Evolutionary conservation across 2,797 vertebrate genomes (phyloP), one percentile per base, ranked within the genome.

Genomic region (Columba guinea): DNA sequence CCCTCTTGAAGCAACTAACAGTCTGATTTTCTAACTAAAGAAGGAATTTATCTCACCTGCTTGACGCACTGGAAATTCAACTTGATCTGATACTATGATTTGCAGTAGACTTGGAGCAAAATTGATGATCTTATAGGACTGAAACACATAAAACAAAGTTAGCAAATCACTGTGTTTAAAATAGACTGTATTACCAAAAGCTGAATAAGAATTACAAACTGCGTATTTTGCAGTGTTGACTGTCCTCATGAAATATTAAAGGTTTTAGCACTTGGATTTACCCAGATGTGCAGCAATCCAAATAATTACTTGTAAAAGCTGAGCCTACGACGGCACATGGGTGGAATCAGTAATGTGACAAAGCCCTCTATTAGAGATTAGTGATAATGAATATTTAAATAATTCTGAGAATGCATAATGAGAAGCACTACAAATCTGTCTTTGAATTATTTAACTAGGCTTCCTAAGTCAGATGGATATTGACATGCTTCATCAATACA

Each of bases 121-220:
- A 98, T 99, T 99, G 98, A 99, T 99, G 96, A 99, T 99, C 98
- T 99, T 99, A 97, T 99, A 99, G 34, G 99, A 99, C 99, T 99
- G 97, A 90, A 98, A 98, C 79, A 95, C 24, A 97, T 5, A 96
- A 94, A 88, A 93, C 11, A 92, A 22, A 90, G 59, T 93, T 56
- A 94, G 55, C 5, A 94, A 82, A 81, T 70, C 12, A 71, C 13
- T 60, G 11, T 7, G 30, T 19, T 58, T 62, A 65, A 74, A 84
- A 35, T 22, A 22, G 27, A 44, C 22, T 69, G 6, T 12, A 71
- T 56, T 55, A 84, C 7, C n/a, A 65, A 80, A 71, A 81, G 30
- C 48, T 81, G 30, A 96, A 30, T 37, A 59, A 70, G 41, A 70
- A 91, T 63, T 4, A 37, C 28, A 78, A 49, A 46, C 13, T 35